Percentiles rank a stretch among this genome's conserved stretches.
Evolutionary conservation across 1,140 invertebrate species (phyloP).

Genomic region (Antheraea mylitta): DNA sequence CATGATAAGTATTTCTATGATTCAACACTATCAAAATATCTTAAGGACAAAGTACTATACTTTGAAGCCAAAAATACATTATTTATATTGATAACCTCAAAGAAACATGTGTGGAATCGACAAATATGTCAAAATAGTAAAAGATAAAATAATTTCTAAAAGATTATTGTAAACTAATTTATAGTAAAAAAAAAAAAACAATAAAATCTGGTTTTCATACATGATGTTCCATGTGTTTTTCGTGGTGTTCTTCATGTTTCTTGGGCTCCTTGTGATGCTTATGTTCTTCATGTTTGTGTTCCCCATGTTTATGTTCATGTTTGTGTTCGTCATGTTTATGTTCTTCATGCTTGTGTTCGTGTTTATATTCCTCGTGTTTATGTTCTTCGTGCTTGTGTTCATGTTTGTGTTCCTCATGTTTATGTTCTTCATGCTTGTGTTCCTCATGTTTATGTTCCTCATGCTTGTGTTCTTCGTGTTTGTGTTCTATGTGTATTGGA

Average conservation of each 20-base stretch:
- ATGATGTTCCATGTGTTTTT: neutral
- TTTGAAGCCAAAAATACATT: no score
- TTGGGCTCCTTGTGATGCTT: neutral
- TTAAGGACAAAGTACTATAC: no score
- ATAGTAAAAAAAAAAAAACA: no score
- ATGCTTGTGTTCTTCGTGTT: slow-evolving; percentile 20
- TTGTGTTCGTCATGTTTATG: neutral
- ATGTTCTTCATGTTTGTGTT: slow-evolving; percentile 5
- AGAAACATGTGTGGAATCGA: no score
- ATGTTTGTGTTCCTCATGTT: slow-evolving; percentile 1
- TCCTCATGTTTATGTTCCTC: slow-evolving; percentile 6
- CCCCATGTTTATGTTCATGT: neutral
- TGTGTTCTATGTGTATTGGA: slow-evolving; percentile 7
- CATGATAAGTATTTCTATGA: neutral
- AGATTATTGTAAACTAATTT: no score
- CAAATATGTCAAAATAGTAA: no score
- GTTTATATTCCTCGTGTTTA: neutral
- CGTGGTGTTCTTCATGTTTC: slow-evolving; percentile 14
- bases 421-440: neutral
- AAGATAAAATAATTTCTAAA: no score
- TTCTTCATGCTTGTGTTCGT: neutral
- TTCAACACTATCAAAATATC: no score
- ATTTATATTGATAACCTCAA: no score
- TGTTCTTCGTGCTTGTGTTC: neutral
- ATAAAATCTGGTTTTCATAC: no score